Conservation (phyloP, 2,797 vertebrate species). For the Chaetophractus vellerosus region DNA sequence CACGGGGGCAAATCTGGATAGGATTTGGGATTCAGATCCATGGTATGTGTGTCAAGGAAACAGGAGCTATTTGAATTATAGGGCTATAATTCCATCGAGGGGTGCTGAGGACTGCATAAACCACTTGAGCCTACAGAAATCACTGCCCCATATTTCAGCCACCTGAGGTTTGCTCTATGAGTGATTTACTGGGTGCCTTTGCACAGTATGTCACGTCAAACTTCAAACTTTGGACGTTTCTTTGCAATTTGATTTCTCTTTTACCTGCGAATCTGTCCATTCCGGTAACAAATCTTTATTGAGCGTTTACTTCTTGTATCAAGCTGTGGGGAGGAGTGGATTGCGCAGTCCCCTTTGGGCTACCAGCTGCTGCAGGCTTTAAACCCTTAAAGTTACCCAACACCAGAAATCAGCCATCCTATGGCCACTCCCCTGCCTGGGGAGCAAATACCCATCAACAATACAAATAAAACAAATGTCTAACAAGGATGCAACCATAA, state of each 20-base stretch:
- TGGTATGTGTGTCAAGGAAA: conserved; percentile 19
- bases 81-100: conserved; percentile 67
- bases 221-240: conserved; percentile 70
- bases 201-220: conserved; percentile 35
- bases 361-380: conserved; percentile 22
- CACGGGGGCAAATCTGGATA: neutral
- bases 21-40: conserved; percentile 71
- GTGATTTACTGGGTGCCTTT: conserved; percentile 68
- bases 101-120: conserved; percentile 69
- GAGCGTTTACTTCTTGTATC: conserved; percentile 5
- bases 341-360: neutral
- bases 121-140: conserved; percentile 76
- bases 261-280: conserved; percentile 43
- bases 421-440: neutral
- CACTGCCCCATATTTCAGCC: conserved; percentile 72
- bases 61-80: conserved; percentile 68
- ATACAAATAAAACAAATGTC: conserved; percentile 15
- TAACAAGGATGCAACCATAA: neutral
- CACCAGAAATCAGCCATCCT: conserved; percentile 17
- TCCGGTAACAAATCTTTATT: conserved; percentile 52
- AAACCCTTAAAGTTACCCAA: neutral
- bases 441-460: neutral
- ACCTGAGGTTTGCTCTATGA: conserved; percentile 65
- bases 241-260: conserved; percentile 71
- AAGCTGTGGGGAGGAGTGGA: neutral